These are phyloP conservation scores for Pomacea maculata DNA, from an alignment of 1,140 invertebrate genomes.

Conservation along the genomic window DNA sequence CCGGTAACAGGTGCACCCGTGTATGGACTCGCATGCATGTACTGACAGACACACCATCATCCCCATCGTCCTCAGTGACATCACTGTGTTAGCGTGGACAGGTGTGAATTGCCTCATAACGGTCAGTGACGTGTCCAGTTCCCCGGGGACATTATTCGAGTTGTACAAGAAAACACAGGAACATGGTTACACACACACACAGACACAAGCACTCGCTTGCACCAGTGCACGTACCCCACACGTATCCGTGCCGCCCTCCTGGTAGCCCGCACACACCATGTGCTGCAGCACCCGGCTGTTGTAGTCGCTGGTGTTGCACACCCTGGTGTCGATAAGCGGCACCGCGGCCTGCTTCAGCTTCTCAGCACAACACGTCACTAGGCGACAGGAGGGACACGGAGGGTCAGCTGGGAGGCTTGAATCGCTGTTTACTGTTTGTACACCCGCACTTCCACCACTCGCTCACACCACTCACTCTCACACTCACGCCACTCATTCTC, in stretches of 20 bases:
- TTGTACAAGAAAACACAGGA: background rate
- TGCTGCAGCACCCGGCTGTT: slow-evolving; percentile 40
- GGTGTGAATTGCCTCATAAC: no score
- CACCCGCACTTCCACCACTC: background rate
- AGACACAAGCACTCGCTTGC: background rate
- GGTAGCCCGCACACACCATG: slow-evolving; percentile 96
- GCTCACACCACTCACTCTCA: slow-evolving; percentile 79
- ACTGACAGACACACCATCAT: no score
- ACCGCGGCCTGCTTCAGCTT: slow-evolving; percentile 62
- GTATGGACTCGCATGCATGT: no score
- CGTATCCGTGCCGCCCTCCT: slow-evolving; percentile 86
- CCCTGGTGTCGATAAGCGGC: slow-evolving; percentile 65
- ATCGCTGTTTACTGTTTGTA: background rate
- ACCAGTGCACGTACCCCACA: slow-evolving; percentile 74
- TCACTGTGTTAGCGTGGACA: no score
- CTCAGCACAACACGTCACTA: slow-evolving; percentile 51
- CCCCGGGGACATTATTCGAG: no score
- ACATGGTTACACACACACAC: background rate
- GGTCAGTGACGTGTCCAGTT: no score
- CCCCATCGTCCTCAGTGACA: no score
- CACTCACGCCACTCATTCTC: slow-evolving; percentile 68
- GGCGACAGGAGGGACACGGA: background rate
- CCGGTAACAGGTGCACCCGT: no score
- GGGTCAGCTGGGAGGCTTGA: no score
- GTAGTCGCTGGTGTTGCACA: slow-evolving; percentile 40